These are phyloP conservation scores for Tenthredo notha DNA, from an alignment of 2,888 invertebrate genomes.

Conservation along the genomic window DNA sequence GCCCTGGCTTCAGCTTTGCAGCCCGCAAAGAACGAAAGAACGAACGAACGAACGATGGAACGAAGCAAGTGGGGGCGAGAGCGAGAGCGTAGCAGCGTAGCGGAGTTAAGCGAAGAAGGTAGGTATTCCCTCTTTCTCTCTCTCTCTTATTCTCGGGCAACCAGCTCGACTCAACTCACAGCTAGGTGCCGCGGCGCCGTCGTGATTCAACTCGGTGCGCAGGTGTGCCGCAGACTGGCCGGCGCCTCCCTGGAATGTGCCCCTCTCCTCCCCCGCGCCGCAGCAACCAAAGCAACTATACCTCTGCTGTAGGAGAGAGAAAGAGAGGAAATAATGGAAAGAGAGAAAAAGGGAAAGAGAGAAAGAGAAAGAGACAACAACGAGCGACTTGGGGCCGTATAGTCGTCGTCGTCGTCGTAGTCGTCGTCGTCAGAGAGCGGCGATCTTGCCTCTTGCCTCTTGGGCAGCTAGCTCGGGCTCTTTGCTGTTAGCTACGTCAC, in stretches of 20 bases:
- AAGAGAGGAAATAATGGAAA: not conserved
- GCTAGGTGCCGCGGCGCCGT: constrained; percentile 69
- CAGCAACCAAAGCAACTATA: constrained; percentile 16
- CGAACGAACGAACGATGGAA: constrained; percentile 55
- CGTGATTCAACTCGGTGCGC: constrained; percentile 76
- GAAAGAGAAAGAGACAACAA: constrained; percentile 4
- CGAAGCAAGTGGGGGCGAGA: constrained; percentile 45
- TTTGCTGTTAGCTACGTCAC: constrained; percentile 65
- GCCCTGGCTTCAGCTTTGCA: constrained; percentile 55
- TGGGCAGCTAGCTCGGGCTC: not conserved
- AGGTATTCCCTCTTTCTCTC: not conserved
- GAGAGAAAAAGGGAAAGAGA: not conserved
- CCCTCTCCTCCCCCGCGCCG: constrained; percentile 58
- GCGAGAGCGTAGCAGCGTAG: constrained; percentile 2
- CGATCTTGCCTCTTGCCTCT: constrained; percentile 30
- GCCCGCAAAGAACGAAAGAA: constrained; percentile 53
- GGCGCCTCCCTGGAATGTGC: constrained; percentile 77
- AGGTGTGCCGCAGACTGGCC: constrained; percentile 77
- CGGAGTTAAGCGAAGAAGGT: constrained; percentile 29
- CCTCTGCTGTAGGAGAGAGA: not conserved
- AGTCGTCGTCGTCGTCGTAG: not conserved
- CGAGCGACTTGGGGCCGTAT: not conserved
- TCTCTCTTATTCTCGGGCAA: not conserved
- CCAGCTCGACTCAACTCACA: not conserved
- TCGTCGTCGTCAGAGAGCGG: constrained; percentile 11